These are phyloP conservation scores for Irena cyanogastra DNA, from an alignment of 2,113 vertebrate species.

Conservation along the genomic window DNA sequence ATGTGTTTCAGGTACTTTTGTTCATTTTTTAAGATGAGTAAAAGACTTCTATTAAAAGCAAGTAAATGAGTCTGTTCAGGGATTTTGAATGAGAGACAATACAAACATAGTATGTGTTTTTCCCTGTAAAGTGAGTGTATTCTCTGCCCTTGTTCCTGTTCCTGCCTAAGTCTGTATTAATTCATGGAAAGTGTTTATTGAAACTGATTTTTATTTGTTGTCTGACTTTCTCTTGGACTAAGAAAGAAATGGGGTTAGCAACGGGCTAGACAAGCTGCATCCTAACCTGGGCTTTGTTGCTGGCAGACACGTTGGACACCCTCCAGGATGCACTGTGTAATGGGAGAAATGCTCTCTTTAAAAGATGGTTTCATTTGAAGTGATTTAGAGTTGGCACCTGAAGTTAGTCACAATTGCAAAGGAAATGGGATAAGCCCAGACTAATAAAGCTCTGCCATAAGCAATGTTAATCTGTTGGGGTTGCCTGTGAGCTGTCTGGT, in stretches of 20 bases:
- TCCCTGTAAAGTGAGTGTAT: neutral
- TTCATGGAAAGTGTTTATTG: neutral
- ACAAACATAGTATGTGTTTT: neutral
- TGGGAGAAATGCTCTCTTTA: neutral
- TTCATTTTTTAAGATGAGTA: neutral
- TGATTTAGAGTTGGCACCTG: neutral
- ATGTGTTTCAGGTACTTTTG: neutral
- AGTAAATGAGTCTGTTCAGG: neutral
- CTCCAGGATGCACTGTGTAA: neutral
- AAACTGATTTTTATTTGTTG: neutral
- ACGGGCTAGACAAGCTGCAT: neutral
- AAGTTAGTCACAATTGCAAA: neutral
- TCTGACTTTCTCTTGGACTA: neutral
- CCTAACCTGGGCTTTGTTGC: neutral
- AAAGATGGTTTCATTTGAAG: neutral
- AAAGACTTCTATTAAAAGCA: neutral
- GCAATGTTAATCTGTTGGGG: neutral
- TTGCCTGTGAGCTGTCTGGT: neutral
- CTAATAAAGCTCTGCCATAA: neutral
- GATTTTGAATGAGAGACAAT: neutral
- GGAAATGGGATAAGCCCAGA: neutral
- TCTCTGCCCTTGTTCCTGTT: neutral
- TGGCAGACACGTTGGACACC: neutral
- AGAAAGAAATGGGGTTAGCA: neutral
- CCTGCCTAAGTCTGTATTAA: neutral